Base-by-base conservation (phyloP, 1,140 invertebrate species). In the Vanessa tameamea region DNA sequence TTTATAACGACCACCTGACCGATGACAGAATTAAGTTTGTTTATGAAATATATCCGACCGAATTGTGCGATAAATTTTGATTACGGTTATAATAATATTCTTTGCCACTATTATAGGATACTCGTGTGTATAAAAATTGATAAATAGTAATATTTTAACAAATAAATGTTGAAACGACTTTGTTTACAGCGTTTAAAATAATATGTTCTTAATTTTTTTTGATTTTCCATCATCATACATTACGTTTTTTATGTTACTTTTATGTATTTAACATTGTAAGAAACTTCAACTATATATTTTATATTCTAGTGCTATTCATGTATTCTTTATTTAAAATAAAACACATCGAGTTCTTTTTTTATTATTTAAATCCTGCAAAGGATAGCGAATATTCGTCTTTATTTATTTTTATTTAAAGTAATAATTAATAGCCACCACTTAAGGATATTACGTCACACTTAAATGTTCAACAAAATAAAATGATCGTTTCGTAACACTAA, bases 21-120 rank as follows among this genome's bases (percentile, higher is more conserved):
- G 90, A 90, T 88, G 90, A 92, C 89, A 90, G 90, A 90, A 84
- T 88, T 90, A 91, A 88, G 79, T 81, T 86, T 89, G 86, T 87
- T 90, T 92, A 89, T 88, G 88, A 87, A 81, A 84, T 87, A 86
- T 82, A 77, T 75, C 75, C 65, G 79, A 78, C 76, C 78, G 82
- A 87, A 88, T 87, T 83, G 81, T 77, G 72, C 76, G 76, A 88
- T 90, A 87, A 87, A 89, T 89, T 86, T 84, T 80, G 67, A 77
- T 80, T 80, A 80, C 75, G 77, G 78, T 85, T 86, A 82, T 75
- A 78, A 83, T 82, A 80, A 81, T 72, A 79, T 82, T 80, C 74
- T 80, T 73, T 13, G 57, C 26, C 57, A 75, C 64, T 68, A 72
- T 76, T 76, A 78, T 76, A 63, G 74, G 72, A 80, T 72, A 47